A percentile compares a stretch with the other conserved stretches of the same genome.
phyloP scores from a whole-genome alignment of 2,113 vertebrate genomes.

The Microtus pennsylvanicus region DNA sequence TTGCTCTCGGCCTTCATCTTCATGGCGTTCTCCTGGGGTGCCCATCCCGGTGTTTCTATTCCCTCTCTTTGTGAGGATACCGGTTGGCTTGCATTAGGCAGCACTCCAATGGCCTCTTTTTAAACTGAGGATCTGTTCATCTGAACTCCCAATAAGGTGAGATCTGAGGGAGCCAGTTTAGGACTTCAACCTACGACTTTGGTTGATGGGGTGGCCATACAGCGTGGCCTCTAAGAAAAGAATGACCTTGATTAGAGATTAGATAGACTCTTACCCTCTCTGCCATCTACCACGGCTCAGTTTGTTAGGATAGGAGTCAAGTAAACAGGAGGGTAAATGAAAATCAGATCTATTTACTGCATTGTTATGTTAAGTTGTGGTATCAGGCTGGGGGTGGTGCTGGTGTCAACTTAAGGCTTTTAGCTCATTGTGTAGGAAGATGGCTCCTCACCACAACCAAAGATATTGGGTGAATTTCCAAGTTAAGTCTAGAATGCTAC shows the following conservation, averaged over 20 bases:
- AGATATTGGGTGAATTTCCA: not conserved
- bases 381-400: not conserved
- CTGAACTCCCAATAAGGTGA: not conserved
- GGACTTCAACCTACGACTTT: not conserved
- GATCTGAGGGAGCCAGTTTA: not conserved
- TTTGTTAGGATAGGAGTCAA: not conserved
- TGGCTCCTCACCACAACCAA: not conserved
- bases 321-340: not conserved
- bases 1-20: not conserved
- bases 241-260: not conserved
- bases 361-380: not conserved
- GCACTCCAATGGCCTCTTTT: not conserved
- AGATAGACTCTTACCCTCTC: not conserved
- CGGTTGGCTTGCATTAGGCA: not conserved
- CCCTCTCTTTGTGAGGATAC: not conserved
- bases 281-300: not conserved
- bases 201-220: too few relatives aligned
- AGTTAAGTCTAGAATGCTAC: not conserved
- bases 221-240: not conserved
- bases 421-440: not conserved
- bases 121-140: not conserved
- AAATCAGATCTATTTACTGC: not conserved
- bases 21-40: accelerated
- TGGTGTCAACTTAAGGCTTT: not conserved
- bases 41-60: not conserved